These are phyloP conservation scores for Pyrochroa serraticornis DNA, from an alignment of 2,888 invertebrate genomes.

Conservation along the genomic window DNA sequence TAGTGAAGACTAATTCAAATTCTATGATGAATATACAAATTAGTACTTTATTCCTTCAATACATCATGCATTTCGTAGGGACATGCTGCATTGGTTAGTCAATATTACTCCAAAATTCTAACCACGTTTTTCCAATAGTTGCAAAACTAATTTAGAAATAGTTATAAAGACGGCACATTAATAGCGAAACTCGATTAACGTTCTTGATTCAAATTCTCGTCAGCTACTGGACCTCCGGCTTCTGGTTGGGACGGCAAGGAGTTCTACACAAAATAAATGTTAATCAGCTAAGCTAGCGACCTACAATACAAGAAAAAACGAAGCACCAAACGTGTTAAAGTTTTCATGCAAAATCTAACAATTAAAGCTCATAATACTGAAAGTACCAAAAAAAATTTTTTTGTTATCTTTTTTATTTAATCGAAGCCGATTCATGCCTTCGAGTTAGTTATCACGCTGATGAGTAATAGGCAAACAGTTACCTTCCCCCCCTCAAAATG, in stretches of 20 bases:
- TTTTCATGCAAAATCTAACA: slow-evolving; percentile 1
- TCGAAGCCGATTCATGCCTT: no score
- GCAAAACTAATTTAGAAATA: slow-evolving; percentile 20
- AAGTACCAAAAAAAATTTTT: no score
- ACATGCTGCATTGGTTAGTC: slow-evolving; percentile 35
- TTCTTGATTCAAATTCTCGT: slow-evolving; percentile 77
- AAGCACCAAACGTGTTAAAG: slow-evolving; percentile 8
- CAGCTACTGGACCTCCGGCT: slow-evolving; percentile 64
- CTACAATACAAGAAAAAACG: slow-evolving; percentile 11
- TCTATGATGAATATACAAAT: slow-evolving; percentile 28
- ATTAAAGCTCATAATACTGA: no score
- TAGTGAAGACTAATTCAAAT: slow-evolving; percentile 35
- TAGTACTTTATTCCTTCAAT: slow-evolving; percentile 19
- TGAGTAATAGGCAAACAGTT: neutral
- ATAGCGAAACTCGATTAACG: slow-evolving; percentile 48
- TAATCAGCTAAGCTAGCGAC: slow-evolving; percentile 24
- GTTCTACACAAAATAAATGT: slow-evolving; percentile 65
- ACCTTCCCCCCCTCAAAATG: slow-evolving; percentile 10
- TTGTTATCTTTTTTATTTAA: no score
- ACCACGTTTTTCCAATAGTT: slow-evolving; percentile 15
- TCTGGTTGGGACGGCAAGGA: slow-evolving; percentile 66
- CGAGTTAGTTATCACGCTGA: neutral
- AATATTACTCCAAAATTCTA: slow-evolving; percentile 28
- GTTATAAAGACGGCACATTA: slow-evolving; percentile 31
- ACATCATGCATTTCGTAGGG: slow-evolving; percentile 35